Conservation (phyloP, 2,797 vertebrate genomes). For the Danio albolineatus region DNA sequence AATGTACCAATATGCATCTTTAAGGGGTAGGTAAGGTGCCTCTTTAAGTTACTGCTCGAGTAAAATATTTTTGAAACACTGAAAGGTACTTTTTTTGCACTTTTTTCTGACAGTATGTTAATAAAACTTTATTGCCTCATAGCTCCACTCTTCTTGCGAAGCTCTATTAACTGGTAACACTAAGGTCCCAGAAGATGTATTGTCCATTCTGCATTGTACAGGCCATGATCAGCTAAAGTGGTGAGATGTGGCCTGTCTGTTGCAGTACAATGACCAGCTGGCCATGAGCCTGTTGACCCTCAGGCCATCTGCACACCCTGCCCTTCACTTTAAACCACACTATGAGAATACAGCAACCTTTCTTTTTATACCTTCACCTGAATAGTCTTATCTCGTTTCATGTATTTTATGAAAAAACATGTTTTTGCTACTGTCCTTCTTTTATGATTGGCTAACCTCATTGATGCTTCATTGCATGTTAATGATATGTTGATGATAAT, state of each 20-base stretch:
- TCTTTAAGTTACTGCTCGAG: too few relatives aligned
- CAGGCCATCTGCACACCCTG: constrained; percentile 10
- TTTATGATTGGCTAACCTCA: not conserved
- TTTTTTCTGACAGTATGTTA: too few relatives aligned
- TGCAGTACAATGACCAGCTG: constrained; percentile 6
- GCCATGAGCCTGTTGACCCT: constrained; percentile 1
- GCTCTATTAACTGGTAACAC: not conserved
- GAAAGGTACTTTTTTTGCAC: too few relatives aligned
- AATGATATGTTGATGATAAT: not conserved
- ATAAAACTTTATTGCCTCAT: not conserved
- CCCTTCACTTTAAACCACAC: not conserved
- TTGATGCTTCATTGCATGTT: too few relatives aligned
- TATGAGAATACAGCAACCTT: constrained; percentile 1
- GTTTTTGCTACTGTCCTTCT: not conserved
- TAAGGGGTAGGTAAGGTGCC: too few relatives aligned
- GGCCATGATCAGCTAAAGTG: not conserved
- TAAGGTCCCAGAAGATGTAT: not conserved
- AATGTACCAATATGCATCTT: too few relatives aligned
- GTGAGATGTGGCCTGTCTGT: not conserved
- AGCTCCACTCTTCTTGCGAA: not conserved
- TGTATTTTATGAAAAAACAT: constrained; percentile 1
- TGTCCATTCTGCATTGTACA: not conserved
- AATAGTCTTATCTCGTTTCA: not conserved
- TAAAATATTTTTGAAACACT: too few relatives aligned
- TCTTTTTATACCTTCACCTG: constrained; percentile 14